Evolutionary conservation across 2,113 vertebrate genomes (phyloP), one percentile per base, ranked within the genome.

Genomic region (Falco punctatus): DNA sequence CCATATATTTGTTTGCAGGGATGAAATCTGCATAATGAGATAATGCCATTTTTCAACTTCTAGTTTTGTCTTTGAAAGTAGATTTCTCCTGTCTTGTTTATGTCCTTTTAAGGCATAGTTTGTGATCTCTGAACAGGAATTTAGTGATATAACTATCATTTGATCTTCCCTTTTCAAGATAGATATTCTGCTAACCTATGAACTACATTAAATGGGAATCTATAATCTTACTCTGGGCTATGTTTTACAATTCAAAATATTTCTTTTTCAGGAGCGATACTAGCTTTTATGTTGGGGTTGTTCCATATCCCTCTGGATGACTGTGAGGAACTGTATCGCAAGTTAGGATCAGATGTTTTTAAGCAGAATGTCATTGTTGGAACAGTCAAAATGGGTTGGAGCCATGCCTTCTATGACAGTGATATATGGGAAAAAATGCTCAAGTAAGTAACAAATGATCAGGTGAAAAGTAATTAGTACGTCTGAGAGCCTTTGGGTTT

Each of bases 311-410:
- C 99, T 2, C 95, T 99, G 97, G 98, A 98, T 80, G 99, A 99
- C 81, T 99, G 99, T 93, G 99, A 99, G 79, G 99, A 99, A 55
- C 96, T 99, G 28, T 99, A 99, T 98, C 98, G 97, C 90, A 99
- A 99, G 92, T 94, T 99, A 96, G 99, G 99, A 95, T 98, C 98
- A 21, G 99, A 99, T 81, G 98, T 99, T 71, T 99, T 99, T 97
- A 99, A 99, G 96, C 99, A 99, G 97, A 99, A 99, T 51, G 98
- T 99, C 88, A 99, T 99, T 86, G 98, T 99, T 70, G 99, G 99
- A 88, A 99, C 99, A 5, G 98, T 99, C 92, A 99, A 99, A 98
- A 99, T 99, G 99, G 99, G 99, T 90, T 99, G 99, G 99, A 99
- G 96, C 96, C 99, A 99, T 6, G 99, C 99, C 83, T 99, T 99